phyloP scores from a whole-genome alignment of 2,113 vertebrate species.

The Catharus bicknelli region DNA sequence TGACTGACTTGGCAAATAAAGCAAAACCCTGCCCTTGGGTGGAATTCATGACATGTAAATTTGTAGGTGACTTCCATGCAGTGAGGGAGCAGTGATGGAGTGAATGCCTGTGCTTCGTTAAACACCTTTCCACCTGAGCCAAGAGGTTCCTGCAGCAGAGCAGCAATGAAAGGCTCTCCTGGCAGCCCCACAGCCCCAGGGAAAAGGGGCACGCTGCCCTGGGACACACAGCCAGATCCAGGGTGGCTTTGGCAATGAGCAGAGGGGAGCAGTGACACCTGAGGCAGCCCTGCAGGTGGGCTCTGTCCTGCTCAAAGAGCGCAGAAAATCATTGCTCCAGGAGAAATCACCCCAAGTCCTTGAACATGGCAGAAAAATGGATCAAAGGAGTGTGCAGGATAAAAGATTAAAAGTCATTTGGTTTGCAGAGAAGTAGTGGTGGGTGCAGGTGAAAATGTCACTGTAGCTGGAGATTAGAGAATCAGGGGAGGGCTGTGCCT shows the following conservation, averaged over 20 bases:
- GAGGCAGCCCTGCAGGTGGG: not conserved
- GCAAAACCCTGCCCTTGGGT: not conserved
- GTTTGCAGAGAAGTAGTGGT: not conserved
- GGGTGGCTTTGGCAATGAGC: not conserved
- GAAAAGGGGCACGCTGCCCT: not conserved
- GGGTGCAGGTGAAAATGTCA: not conserved
- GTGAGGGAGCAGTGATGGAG: not conserved
- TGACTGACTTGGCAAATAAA: not conserved
- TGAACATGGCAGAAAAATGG: not conserved
- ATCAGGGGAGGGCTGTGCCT: not conserved
- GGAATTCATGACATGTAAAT: not conserved
- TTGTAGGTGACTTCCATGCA: not conserved
- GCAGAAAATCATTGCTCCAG: not conserved
- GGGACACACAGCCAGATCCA: not conserved
- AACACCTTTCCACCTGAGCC: conserved; percentile 19
- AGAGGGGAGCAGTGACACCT: not conserved
- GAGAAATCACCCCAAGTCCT: not conserved
- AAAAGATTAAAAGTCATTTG: not conserved
- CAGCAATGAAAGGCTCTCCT: conserved; percentile 3
- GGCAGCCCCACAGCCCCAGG: not conserved
- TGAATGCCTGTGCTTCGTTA: not conserved
- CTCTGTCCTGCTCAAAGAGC: not conserved
- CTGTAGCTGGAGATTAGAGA: not conserved
- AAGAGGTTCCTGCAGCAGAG: not conserved
- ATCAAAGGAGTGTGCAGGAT: not conserved